Base-by-base conservation (phyloP, 2,888 invertebrate species). In the Acronicta psi region DNA sequence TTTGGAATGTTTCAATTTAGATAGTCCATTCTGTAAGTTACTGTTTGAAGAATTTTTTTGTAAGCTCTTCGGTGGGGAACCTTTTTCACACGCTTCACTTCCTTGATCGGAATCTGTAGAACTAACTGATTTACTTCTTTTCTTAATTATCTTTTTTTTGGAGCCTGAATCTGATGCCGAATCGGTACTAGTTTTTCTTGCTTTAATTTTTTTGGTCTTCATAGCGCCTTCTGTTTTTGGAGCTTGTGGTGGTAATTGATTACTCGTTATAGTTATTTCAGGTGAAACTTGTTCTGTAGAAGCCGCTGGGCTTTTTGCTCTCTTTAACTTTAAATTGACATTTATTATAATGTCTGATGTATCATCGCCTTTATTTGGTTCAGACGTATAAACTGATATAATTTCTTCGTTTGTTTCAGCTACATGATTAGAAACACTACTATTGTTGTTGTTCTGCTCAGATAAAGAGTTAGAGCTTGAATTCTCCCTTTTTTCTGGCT, bases 161-260 rank as follows among this genome's bases (percentile, higher is more conserved):
- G 87, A 77, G 11, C 80, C 72, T 2, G 91, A 82, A 61, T 94
- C 94, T 14, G 92, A 87, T 7, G 88, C 82, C 13, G 92, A 90
- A 46, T 92, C 93, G 7, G 89, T 87, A 60, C 90, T 92, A 11
- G 90, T 83, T 78, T 94, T 94, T 53, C 88, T 84, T 14, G 65
- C 87, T 89, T 80, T 95, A 61, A 65, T 79, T 90, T 79, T 94
- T 71, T 93, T 93, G 1, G 75, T 69, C 79, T 92, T 93, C 9
- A 72, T 65, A 25, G 68, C 31, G n/a, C 80, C 81, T 54, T 95
- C 95, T 16, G 82, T 14, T 80, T 95, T 95, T 17, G 95, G 95
- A 45, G 92, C 89, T 76, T 92, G 94, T 2, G 95, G 95, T 41
- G 95, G 94, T 68, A 94, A 77, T 65, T 94, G 90, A 75, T 89